A percentile compares a stretch with the other conserved stretches of the same genome.
Evolutionary conservation across 35 echinoderm and acorn worm genomes (phyloP).

Genomic region (Anneissia japonica): DNA sequence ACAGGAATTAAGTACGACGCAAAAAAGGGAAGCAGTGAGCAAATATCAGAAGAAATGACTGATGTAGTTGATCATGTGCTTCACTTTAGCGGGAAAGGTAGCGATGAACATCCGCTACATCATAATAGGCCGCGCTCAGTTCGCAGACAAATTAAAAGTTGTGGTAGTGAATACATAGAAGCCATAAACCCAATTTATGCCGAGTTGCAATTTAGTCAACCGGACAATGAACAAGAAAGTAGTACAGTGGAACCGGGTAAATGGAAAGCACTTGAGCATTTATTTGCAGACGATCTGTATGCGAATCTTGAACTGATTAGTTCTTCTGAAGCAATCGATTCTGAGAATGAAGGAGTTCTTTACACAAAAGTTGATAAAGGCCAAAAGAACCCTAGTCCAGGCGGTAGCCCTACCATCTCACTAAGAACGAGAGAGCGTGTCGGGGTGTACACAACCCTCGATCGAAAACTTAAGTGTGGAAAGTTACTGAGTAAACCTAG

Average conservation of each 20-base stretch:
- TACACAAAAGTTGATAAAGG: neutral
- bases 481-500: neutral
- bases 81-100: neutral
- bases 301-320: neutral
- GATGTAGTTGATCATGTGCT: neutral
- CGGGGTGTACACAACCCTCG: neutral
- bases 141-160: neutral
- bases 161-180: neutral
- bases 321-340: neutral
- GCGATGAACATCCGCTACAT: neutral
- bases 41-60: neutral
- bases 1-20: neutral
- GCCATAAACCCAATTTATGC: neutral
- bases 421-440: neutral
- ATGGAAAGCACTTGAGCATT: neutral
- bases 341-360: neutral
- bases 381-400: neutral
- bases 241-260: neutral
- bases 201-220: neutral
- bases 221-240: neutral
- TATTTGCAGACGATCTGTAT: neutral
- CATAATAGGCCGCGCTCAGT: neutral
- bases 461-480: neutral
- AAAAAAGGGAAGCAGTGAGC: neutral
- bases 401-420: neutral